Conservation (phyloP, 2,888 invertebrate species). For the Melanargia galathea region DNA sequence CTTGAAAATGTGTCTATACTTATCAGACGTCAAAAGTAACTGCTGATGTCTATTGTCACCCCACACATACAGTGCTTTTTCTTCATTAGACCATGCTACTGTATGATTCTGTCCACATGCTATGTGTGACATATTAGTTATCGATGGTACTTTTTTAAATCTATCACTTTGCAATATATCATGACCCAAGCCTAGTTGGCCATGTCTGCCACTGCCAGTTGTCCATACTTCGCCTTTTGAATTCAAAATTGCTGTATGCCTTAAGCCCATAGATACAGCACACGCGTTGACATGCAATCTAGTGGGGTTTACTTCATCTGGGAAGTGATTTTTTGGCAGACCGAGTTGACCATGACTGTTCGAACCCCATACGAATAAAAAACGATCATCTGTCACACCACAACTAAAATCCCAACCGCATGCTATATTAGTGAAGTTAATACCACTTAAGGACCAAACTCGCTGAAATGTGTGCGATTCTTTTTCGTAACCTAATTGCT, state of each 20-base stretch:
- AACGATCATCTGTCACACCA: slow-evolving; percentile 86
- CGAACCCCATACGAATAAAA: slow-evolving; percentile 91
- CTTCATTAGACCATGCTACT: slow-evolving; percentile 78
- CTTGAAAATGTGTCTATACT: slow-evolving; percentile 74
- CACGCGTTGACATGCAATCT: slow-evolving; percentile 77
- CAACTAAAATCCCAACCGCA: slow-evolving; percentile 93
- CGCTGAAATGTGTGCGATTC: slow-evolving; percentile 82
- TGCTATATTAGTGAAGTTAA: slow-evolving; percentile 83
- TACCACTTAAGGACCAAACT: slow-evolving; percentile 81
- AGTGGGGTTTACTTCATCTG: slow-evolving; percentile 62
- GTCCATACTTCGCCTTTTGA: slow-evolving; percentile 83
- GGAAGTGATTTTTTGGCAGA: slow-evolving; percentile 76
- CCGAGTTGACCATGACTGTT: slow-evolving; percentile 90
- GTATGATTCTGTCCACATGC: slow-evolving; percentile 93
- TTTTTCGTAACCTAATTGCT: slow-evolving; percentile 84
- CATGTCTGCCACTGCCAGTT: slow-evolving; percentile 86
- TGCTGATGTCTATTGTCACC: slow-evolving; percentile 94
- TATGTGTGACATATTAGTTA: slow-evolving; percentile 83
- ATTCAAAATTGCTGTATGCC: slow-evolving; percentile 86
- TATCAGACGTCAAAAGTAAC: slow-evolving; percentile 82
- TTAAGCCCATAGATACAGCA: slow-evolving; percentile 85
- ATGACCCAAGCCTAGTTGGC: slow-evolving; percentile 84
- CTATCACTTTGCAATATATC: slow-evolving; percentile 60
- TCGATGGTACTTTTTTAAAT: slow-evolving; percentile 79
- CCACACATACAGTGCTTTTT: slow-evolving; percentile 86